These are phyloP conservation scores for Arrhamphus sclerolepis DNA, from an alignment of 2,797 vertebrate species.

Conservation along the genomic window DNA sequence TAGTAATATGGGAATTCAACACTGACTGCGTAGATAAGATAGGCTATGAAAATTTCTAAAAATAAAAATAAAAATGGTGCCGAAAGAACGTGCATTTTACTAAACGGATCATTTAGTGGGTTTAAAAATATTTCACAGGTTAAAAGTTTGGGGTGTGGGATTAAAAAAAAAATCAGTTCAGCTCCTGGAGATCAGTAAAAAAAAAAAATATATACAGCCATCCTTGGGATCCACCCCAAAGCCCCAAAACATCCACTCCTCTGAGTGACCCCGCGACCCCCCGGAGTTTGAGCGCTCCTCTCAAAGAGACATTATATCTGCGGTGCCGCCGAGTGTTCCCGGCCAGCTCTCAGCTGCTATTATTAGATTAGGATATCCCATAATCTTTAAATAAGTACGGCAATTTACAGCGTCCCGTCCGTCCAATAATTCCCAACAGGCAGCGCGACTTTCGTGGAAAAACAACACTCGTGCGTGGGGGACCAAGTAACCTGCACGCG, in stretches of 20 bases:
- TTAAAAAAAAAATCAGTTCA: no score
- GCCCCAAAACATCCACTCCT: neutral
- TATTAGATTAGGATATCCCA: conserved; percentile 63
- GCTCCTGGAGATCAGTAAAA: neutral
- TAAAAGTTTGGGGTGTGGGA: neutral
- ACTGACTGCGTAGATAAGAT: no score
- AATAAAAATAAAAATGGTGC: no score
- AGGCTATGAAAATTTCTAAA: no score
- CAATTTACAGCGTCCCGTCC: conserved; percentile 25
- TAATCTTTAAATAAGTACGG: conserved; percentile 61
- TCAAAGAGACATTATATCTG: conserved; percentile 7
- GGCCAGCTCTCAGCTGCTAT: conserved; percentile 47
- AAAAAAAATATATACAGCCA: no score
- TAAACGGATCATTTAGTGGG: no score
- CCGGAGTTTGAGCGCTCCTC: conserved; percentile 6
- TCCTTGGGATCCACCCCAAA: neutral
- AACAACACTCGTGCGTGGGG: neutral
- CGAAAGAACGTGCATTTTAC: no score
- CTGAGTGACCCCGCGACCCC: conserved; percentile 4
- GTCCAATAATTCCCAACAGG: conserved; percentile 21
- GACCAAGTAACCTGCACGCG: conserved; percentile 2
- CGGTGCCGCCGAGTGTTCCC: conserved; percentile 8
- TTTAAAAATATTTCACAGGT: no score
- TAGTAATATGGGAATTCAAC: no score
- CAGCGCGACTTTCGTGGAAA: conserved; percentile 8